phyloP scores from a whole-genome alignment of 2,113 vertebrate genomes.

The Anthoscopus minutus region DNA sequence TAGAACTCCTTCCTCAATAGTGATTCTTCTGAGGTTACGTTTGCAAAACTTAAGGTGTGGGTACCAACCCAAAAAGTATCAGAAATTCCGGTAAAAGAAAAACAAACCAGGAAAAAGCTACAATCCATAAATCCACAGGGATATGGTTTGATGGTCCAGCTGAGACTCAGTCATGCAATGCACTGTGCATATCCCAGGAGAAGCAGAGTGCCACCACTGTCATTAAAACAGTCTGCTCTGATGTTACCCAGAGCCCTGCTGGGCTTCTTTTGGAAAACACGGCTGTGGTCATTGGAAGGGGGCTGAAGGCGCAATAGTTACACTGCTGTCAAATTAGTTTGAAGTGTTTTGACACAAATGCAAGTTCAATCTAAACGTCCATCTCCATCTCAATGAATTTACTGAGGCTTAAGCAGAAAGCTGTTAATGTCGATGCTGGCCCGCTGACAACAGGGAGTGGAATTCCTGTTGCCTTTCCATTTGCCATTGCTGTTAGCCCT shows the following conservation, averaged over 20 bases:
- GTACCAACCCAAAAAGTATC: neutral
- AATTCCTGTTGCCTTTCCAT: neutral
- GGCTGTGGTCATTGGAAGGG: neutral
- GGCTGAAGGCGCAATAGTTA: neutral
- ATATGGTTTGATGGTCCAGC: neutral
- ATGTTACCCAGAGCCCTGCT: neutral
- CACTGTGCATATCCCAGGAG: neutral
- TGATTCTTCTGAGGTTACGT: neutral
- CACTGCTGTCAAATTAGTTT: neutral
- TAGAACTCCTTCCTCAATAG: neutral
- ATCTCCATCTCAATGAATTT: neutral
- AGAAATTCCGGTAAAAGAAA: neutral
- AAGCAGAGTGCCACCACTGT: neutral
- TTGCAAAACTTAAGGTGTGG: neutral
- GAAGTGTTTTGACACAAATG: constrained; percentile 31
- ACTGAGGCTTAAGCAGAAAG: neutral
- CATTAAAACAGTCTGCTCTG: neutral
- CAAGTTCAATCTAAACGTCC: neutral
- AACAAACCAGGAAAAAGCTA: neutral
- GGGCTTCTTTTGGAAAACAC: neutral
- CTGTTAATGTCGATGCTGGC: neutral
- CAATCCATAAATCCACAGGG: neutral
- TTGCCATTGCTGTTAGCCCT: neutral
- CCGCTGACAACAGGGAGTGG: neutral
- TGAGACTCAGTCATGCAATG: neutral